Evolutionary conservation across 64 coral and sea anemone genomes (phyloP), one percentile per base, ranked within the genome.

Genomic region (Acropora tenuis): DNA sequence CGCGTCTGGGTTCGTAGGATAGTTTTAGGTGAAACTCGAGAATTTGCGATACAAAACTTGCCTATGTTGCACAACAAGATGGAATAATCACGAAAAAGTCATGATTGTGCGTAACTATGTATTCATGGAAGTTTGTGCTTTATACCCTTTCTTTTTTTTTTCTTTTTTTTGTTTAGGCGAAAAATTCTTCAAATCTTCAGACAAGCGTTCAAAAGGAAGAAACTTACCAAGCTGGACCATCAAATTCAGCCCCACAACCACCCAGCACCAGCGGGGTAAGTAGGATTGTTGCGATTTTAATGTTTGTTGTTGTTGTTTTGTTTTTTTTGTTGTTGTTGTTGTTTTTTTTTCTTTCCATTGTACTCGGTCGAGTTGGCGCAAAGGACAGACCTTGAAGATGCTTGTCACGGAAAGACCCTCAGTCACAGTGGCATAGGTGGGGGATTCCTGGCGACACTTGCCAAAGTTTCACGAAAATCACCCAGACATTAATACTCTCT

Each of bases 201-300:
- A 72, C 82, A 6, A 47, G 65, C 69, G 46, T 40, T 10, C 7
- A 85, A 49, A 85, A 85, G 17, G 82, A 48, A 71, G 82, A 30
- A 9, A 71, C 69, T 71, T 71, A 30, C 6, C 42, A 85, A 1
- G 45, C 3, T 6, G 61, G 11, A 12, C 3, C 55, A 8, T 65
- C 42, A 10, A 20, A 17, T 72, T 10, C 44, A 18, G 9, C 4
- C 2, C 17, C 82, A 10, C 60, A 85, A 30, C 8, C 18, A 1
- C n/a, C 65, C 82, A 72, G 43, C 10, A 49, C 82, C n/a, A 44
- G n/a, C 18, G 82, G 65, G 66, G 82, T 85, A 66, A 48, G 63
- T 72, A n/a, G 68, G 61, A 16, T 10, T 71, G 2, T 71, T 49
- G 3, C 18, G 9, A 4, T 82, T 3, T 8, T 46, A n/a, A 1